Percentiles rank a stretch among this genome's conserved stretches.
Conservation (phyloP, 2,797 vertebrate species). For the Erethizon dorsatum region DNA sequence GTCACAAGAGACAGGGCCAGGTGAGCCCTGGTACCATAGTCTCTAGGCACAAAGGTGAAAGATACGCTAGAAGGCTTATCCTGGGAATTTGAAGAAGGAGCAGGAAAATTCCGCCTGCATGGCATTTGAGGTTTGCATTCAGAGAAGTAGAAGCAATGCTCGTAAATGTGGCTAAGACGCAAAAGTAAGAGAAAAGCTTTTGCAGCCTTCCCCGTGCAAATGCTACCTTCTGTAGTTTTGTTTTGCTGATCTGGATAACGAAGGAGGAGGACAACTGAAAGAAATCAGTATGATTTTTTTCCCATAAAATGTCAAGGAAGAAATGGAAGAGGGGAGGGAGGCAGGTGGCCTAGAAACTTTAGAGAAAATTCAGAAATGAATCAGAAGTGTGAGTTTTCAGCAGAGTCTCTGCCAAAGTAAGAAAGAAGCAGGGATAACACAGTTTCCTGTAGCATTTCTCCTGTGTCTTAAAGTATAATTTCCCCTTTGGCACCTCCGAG, state of each 20-base stretch:
- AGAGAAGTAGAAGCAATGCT: not conserved
- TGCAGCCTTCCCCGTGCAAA: not conserved
- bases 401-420: not conserved
- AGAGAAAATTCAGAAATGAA: not conserved
- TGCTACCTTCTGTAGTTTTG: not conserved
- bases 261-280: not conserved
- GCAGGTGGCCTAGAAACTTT: not conserved
- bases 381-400: not conserved
- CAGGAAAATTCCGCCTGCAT: not conserved
- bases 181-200: no score
- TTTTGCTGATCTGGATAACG: not conserved
- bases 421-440: not conserved
- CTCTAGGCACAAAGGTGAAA: not conserved
- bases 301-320: not conserved
- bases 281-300: not conserved
- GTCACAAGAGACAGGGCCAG: not conserved
- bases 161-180: not conserved
- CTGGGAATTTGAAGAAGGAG: not conserved
- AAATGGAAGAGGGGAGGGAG: not conserved
- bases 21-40: rapidly evolving
- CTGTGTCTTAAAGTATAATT: not conserved
- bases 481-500: not conserved
- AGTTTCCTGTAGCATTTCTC: not conserved
- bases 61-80: not conserved
- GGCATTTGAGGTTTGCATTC: not conserved